Percentiles rank a stretch among this genome's conserved stretches.
Evolutionary conservation across 2,113 vertebrate species (phyloP).

Genomic region (Pseudorasbora parva): DNA sequence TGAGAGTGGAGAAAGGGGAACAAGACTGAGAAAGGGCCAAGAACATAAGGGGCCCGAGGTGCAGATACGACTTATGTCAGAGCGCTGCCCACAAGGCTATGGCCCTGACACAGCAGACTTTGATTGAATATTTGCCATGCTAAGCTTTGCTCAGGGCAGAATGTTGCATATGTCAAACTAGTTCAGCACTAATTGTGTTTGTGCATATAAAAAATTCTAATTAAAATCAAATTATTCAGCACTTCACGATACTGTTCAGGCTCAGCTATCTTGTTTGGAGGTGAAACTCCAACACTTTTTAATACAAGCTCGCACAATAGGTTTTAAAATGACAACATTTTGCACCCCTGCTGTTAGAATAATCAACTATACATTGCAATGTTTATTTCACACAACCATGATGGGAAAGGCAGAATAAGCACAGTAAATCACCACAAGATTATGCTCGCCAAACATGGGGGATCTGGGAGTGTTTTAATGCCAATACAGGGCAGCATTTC

Average conservation of each 20-base stretch:
- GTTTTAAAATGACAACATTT: neutral
- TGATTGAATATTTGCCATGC: constrained; percentile 18
- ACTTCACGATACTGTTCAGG: constrained; percentile 27
- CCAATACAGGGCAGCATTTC: neutral
- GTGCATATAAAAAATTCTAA: constrained; percentile 48
- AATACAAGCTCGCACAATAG: neutral
- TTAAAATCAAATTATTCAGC: constrained; percentile 48
- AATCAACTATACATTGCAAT: neutral
- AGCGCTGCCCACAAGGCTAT: neutral
- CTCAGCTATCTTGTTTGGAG: constrained; percentile 12
- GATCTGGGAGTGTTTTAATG: neutral
- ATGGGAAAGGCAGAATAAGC: neutral
- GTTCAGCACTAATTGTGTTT: constrained; percentile 57
- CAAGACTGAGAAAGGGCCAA: neutral
- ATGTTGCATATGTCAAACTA: constrained; percentile 51
- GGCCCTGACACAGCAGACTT: neutral
- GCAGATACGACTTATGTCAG: neutral
- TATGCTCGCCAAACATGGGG: neutral
- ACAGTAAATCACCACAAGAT: neutral
- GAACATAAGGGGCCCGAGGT: neutral
- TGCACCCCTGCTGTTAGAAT: constrained; percentile 5
- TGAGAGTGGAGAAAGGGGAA: neutral
- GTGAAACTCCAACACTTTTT: neutral
- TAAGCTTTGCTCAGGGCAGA: constrained; percentile 43
- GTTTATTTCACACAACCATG: neutral